Percentiles rank a stretch among this genome's conserved stretches.
These are phyloP conservation scores for Cyaniris semiargus DNA, from an alignment of 2,888 invertebrate species.

Conservation along the genomic window DNA sequence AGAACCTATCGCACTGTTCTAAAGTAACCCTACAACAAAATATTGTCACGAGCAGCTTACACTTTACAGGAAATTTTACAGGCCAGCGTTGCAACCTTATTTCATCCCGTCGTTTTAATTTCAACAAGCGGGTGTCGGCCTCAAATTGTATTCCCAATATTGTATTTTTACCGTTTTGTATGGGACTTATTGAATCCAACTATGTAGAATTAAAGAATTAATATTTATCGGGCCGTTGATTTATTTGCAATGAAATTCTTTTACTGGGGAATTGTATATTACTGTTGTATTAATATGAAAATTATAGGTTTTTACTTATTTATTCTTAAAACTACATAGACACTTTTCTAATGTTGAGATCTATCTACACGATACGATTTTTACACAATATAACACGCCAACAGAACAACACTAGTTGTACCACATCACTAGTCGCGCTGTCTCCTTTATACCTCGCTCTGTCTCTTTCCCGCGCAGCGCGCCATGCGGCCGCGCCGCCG, in stretches of 20 bases:
- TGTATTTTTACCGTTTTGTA: not conserved
- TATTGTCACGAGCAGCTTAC: constrained; percentile 14
- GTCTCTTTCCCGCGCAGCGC: too few relatives aligned
- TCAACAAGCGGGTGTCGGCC: constrained; percentile 8
- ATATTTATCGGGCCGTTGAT: not conserved
- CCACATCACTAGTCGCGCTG: too few relatives aligned
- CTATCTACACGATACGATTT: too few relatives aligned
- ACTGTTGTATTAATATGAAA: not conserved
- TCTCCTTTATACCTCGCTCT: too few relatives aligned
- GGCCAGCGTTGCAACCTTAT: not conserved
- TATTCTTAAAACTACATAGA: too few relatives aligned
- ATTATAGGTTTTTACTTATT: too few relatives aligned
- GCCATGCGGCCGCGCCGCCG: too few relatives aligned
- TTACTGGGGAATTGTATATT: not conserved
- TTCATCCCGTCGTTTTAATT: constrained; percentile 15
- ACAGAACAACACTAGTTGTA: too few relatives aligned
- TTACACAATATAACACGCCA: too few relatives aligned
- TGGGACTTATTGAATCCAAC: not conserved
- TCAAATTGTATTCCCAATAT: constrained; percentile 11
- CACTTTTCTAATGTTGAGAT: too few relatives aligned
- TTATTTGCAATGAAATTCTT: not conserved
- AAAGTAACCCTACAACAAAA: not conserved
- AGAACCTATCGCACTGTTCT: too few relatives aligned
- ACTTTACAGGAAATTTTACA: not conserved
- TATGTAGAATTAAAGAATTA: not conserved